These are phyloP conservation scores for Gonatopus flavifemur DNA, from an alignment of 1,140 invertebrate genomes.

Conservation along the genomic window DNA sequence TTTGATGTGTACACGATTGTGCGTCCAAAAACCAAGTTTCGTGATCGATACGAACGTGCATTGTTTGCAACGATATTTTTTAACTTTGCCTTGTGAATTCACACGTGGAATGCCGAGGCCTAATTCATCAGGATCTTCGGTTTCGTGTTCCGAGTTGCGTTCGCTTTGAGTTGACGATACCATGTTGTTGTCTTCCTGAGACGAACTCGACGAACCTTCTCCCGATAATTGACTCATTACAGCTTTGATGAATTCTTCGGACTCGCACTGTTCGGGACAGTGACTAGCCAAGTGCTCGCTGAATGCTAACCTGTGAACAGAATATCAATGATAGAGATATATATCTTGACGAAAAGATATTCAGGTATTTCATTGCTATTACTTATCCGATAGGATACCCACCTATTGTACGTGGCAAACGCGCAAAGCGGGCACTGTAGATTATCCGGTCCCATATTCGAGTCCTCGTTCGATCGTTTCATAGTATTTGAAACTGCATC, in stretches of 20 bases:
- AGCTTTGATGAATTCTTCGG: constrained; percentile 12
- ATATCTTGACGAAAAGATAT: neutral
- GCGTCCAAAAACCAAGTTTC: constrained; percentile 92
- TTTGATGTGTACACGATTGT: constrained; percentile 88
- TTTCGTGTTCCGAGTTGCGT: constrained; percentile 36
- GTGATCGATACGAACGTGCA: constrained; percentile 83
- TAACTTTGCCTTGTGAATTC: constrained; percentile 82
- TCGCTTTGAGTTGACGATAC: constrained; percentile 15
- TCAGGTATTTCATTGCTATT: neutral
- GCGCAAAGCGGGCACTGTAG: constrained; percentile 33
- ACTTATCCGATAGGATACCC: neutral
- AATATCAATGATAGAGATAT: too few relatives aligned
- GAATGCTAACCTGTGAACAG: constrained; percentile 28
- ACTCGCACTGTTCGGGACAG: constrained; percentile 14
- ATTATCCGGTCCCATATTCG: neutral
- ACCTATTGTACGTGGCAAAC: constrained; percentile 31
- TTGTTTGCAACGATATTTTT: constrained; percentile 90
- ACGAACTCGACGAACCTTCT: neutral
- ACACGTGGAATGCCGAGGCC: constrained; percentile 70
- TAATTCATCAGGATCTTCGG: constrained; percentile 66
- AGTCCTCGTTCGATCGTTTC: constrained; percentile 6
- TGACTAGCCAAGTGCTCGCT: constrained; percentile 26
- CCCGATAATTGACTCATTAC: constrained; percentile 9
- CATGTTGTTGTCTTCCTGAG: constrained; percentile 7
- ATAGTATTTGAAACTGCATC: constrained; percentile 14